phyloP scores from a whole-genome alignment of 2,888 invertebrate species.

The Pteria penguin region DNA sequence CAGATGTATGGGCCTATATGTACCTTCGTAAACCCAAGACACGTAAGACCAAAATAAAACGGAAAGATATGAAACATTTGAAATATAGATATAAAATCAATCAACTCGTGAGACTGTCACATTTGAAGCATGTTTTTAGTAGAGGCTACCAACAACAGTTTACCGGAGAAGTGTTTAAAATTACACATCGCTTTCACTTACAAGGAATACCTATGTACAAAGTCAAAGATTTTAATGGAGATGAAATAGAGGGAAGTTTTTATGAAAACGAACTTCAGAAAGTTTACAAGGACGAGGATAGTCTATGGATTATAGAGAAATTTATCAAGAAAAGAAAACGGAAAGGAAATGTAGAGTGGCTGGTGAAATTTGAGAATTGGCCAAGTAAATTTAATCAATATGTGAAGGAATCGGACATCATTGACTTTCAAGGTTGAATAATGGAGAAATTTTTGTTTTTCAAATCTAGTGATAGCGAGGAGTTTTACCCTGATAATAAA shows the following conservation, averaged over 20 bases:
- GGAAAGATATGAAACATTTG: not conserved
- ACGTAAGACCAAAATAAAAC: not conserved
- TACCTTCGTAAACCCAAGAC: not conserved
- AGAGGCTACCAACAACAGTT: constrained; percentile 20
- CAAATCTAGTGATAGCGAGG: constrained; percentile 4
- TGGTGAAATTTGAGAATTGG: constrained; percentile 19
- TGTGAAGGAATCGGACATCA: constrained; percentile 5
- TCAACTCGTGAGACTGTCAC: constrained; percentile 19
- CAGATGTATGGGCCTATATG: not conserved
- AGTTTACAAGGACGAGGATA: constrained; percentile 32
- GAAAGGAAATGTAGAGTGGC: constrained; percentile 4
- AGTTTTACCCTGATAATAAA: constrained; percentile 24
- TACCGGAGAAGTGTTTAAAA: constrained; percentile 23
- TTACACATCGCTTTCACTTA: constrained; percentile 13
- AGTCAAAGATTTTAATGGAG: constrained; percentile 17
- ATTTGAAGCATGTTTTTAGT: constrained; percentile 14
- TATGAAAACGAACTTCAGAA: constrained; percentile 26
- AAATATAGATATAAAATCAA: constrained; percentile 20
- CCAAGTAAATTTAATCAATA: constrained; percentile 17
- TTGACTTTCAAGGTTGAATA: not conserved
- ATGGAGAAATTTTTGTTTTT: constrained; percentile 21
- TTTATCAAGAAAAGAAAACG: constrained; percentile 25
- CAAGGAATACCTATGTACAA: constrained; percentile 36
- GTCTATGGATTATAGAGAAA: constrained; percentile 29
- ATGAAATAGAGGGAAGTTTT: constrained; percentile 31